Conservation (phyloP, 2,888 invertebrate species). For the Melieria crassipennis region DNA sequence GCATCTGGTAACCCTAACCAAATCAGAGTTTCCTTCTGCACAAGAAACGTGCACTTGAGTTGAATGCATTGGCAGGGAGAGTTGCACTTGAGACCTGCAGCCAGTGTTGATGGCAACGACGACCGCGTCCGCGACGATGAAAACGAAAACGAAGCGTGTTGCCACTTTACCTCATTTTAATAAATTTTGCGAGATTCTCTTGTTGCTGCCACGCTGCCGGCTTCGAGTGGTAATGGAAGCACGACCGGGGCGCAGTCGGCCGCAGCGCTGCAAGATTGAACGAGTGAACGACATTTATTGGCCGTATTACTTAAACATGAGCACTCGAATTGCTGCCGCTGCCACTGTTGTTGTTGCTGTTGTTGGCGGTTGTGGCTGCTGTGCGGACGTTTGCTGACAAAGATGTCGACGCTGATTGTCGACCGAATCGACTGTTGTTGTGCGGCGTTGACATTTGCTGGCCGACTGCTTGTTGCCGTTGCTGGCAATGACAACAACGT, state of each 20-base stretch:
- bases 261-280: constrained; percentile 11
- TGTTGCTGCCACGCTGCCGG: too few relatives aligned
- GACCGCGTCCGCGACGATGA: background rate
- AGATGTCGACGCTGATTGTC: constrained; percentile 25
- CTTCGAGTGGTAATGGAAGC: background rate
- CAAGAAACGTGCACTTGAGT: too few relatives aligned
- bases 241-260: background rate
- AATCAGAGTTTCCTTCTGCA: too few relatives aligned
- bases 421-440: constrained; percentile 15
- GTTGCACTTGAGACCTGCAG: too few relatives aligned
- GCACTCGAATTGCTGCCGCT: constrained; percentile 19
- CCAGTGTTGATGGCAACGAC: too few relatives aligned
- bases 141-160: background rate
- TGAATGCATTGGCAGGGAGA: too few relatives aligned
- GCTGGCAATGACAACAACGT: constrained; percentile 7
- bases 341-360: background rate
- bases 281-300: constrained; percentile 37
- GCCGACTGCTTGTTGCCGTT: constrained; percentile 1
- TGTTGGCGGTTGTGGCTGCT: background rate
- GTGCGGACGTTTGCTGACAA: constrained; percentile 23
- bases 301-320: constrained; percentile 40
- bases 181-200: constrained; percentile 25
- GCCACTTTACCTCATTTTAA: constrained; percentile 29
- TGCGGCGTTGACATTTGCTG: background rate
- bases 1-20: too few relatives aligned